Percentiles rank a stretch among this genome's conserved stretches.
phyloP scores from a whole-genome alignment of 2,797 vertebrate species.

The Nyctalus aviator region DNA sequence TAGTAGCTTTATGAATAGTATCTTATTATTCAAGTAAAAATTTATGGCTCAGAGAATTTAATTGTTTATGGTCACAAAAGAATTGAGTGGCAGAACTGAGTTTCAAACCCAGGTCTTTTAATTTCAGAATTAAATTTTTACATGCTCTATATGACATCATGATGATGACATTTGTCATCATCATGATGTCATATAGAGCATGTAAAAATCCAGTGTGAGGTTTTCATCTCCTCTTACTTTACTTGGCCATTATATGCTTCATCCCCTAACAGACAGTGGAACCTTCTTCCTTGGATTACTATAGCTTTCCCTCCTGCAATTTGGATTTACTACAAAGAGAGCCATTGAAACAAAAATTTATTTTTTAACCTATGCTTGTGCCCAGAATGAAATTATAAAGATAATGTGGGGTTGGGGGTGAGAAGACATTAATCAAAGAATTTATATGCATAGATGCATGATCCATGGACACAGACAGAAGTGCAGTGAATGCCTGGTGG shows the following conservation, averaged over 20 bases:
- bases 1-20: not conserved
- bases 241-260: not conserved
- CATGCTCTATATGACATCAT: too few species aligned
- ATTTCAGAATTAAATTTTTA: too few species aligned
- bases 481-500: too few species aligned
- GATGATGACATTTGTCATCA: not conserved
- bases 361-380: not conserved
- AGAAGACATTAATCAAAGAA: too few species aligned
- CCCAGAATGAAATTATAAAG: not conserved
- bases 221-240: not conserved
- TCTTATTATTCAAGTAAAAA: constrained; percentile 41
- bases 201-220: not conserved
- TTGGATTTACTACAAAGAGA: not conserved
- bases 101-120: constrained; percentile 1
- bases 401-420: too few species aligned
- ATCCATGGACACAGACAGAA: too few species aligned
- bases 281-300: not conserved
- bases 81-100: not conserved
- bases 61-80: not conserved
- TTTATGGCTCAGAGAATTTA: not conserved
- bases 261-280: not conserved
- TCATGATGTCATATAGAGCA: not conserved
- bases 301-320: not conserved
- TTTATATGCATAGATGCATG: too few species aligned
- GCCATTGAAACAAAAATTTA: not conserved